Base-by-base conservation (phyloP, 2,888 invertebrate genomes). In the Microctonus hyperodae region DNA sequence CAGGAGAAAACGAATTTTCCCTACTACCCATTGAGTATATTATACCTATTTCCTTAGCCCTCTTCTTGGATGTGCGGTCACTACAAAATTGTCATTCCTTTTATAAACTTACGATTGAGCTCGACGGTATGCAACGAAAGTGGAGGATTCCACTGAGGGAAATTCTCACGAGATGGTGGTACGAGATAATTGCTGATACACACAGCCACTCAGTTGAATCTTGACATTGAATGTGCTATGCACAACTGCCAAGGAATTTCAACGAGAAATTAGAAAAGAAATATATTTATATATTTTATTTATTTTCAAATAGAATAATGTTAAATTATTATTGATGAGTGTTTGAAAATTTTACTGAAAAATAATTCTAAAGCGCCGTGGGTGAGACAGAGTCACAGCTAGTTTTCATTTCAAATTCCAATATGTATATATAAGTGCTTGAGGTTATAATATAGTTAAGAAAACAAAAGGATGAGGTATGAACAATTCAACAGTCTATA, bases 391-490 rank as follows among this genome's bases (percentile, higher is more conserved):
- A 51, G 25, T 44, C 44, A 44, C n/a, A n/a, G n/a, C n/a, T n/a
- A 40, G 16, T 44, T 16, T 3, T 16, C 2, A 44, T 44, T 44
- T 44, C 44, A 44, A 44, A 44, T 25, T 44, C n/a, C 33, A 50
- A 55, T 65, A 65, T 58, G 56, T n/a, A n/a, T n/a, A n/a, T n/a
- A 58, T 40, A 53, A 53, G 53, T 59, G 65, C 65, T 60, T 57
- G 48, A 13, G 56, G 67, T 61, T 56, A 69, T 65, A 35, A 56
- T 57, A 57, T 56, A 63, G 65, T 35, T 56, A 31, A 55, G 66
- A 69, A 70, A 72, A 72, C 64, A 71, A 68, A 67, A 71, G 68
- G 68, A 69, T 60, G 28, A 11, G 20, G 16, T 33, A 33, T 22
- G 55, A 40, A 61, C 68, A 60, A 60, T 64, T 44, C 51, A 65